Evolutionary conservation across 1,140 invertebrate genomes (phyloP), one percentile per base, ranked within the genome.

Genomic region (Penaeus chinensis): DNA sequence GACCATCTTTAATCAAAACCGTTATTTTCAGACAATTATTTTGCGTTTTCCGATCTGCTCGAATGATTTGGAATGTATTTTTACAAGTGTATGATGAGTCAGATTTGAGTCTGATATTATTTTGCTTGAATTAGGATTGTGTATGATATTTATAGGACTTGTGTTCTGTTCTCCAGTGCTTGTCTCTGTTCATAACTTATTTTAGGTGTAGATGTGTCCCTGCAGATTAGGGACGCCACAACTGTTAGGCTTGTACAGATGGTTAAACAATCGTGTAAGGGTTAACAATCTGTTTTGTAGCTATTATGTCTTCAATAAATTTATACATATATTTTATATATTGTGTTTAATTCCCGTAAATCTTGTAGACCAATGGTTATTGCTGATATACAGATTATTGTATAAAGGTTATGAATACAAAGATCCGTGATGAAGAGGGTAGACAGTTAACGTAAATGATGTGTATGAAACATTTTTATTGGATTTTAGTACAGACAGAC

Each of bases 241-340:
- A 80, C n/a, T 80, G 66, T 66, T 65, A 82, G 87, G 32, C 61
- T 61, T 88, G 87, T 88, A 88, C 87, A 88, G 87, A 80, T 62
- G 82, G 82, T 84, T 88, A 84, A 84, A 76, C 77, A 84, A 69
- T 84, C 78, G 78, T 63, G 79, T 87, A 87, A 88, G 82, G 87
- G 82, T 88, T 88, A 88, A 84, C 82, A 84, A 60, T 79, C 87
- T 84, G 82, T 84, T 87, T 88, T 88, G 87, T 88, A 88, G 87
- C 87, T 88, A 88, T 88, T 27, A 88, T 88, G 82, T 88, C 87
- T 88, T 84, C 82, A 88, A 79, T 88, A 88, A 88, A 88, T 88
- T 88, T 84, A 88, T 88, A 88, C 87, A 84, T 84, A 82, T 82
- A 87, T 82, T 82, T 87, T 83, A 82, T 80, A 80, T 18, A n/a